Base-by-base conservation (phyloP, 1,140 invertebrate genomes). In the Bombyx mandarina region DNA sequence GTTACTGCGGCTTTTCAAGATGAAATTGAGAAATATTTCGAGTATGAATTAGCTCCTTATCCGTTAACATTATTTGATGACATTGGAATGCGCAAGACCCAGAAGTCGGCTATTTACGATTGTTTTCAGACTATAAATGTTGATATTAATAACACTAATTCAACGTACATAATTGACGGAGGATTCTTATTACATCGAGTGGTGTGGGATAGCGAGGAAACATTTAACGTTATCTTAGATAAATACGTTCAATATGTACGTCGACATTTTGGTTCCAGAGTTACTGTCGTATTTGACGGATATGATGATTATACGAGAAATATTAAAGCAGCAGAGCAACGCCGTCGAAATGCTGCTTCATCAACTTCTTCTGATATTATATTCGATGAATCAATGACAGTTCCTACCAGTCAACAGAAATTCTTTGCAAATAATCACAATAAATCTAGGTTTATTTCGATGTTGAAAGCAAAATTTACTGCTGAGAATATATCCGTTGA, bases 41-140 rank as follows among this genome's bases (percentile, higher is more conserved):
- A 67, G 54, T 79, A 77, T 68, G 77, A 87, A 64, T 62, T 87
- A 62, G 47, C 57, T 53, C 65, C 62, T 1, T 71, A 63, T 46
- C 64, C 58, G 8, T 58, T 60, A 58, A 65, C 60, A 67, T 69
- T 63, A 77, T 88, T 81, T 61, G 77, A 62, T 82, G 82, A 52
- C 7, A 52, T 45, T 9, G 63, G 68, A 7, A 70, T 70, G 65
- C 57, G 68, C 52, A 67, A 67, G 75, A 69, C 63, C 48, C 44
- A 58, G 54, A 84, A 86, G 62, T 77, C 79, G 12, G 43, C 75
- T 22, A 61, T 81, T 60, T 79, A 71, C 55, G 61, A 73, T 68
- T 66, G 63, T 53, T 77, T 81, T 65, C 22, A 75, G 66, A 53
- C 43, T 2, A 58, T 72, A 49, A 65, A 67, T 57, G 45, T 63